Base-by-base conservation (phyloP, 2,888 invertebrate genomes). In the Helicoverpa assulta region DNA sequence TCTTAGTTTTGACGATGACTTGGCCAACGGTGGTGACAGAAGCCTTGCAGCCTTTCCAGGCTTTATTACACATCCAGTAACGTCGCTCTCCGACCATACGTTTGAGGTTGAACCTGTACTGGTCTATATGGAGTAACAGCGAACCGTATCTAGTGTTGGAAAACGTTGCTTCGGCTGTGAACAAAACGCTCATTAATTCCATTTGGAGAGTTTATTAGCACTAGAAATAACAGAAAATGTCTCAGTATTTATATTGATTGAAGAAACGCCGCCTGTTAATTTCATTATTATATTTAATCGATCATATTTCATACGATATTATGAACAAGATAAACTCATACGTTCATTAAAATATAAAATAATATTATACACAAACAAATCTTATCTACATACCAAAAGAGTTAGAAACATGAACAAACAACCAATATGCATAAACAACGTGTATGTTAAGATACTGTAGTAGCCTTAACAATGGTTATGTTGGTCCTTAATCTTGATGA, bases 1-100 rank as follows among this genome's bases (percentile, higher is more conserved):
- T 62, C 26, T 29, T 80, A 26, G 59, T 69, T 37, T 61, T 70
- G 63, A 72, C 58, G 53, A 80, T 58, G 5, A 10, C 19, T 10
- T 26, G 52, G 1, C 73, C 70, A 19, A 58, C 26, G 0, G 76
- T 78, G 33, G 64, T 58, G 18, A 77, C 53, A 4, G 70, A 69
- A 14, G 72, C 71, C 43, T 61, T 73, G 53, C 77, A 79, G 7
- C 78, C 81, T 8, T 61, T 53, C 65, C 70, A 73, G 8, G 68
- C 66, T 29, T 79, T 67, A 21, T 71, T 74, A 58, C 81, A 81
- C 8, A 69, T 51, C 81, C 76, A 81, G 29, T 79, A 79, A 4
- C 70, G 64, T 26, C 74, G 55, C 12, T 74, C 69, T 4, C 63
- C 73, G 2, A 55, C 40, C 12, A 57, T 62, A n/a, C 77, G 54